phyloP scores from a whole-genome alignment of 2,888 invertebrate genomes.

The Scrobipalpa atriplicella region DNA sequence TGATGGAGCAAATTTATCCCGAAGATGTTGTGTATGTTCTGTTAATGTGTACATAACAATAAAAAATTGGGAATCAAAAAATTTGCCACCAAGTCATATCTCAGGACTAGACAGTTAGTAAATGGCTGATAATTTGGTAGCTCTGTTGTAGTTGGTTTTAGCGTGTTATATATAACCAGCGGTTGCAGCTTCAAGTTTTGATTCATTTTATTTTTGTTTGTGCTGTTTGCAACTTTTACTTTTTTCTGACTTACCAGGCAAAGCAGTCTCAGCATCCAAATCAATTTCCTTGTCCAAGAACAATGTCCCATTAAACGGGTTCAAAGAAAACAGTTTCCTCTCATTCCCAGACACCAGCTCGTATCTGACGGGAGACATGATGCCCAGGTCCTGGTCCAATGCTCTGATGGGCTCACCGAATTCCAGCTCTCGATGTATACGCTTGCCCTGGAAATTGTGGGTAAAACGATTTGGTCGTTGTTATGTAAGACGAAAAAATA shows the following conservation, averaged over 20 bases:
- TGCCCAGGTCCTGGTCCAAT: constrained; percentile 89
- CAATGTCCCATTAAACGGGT: constrained; percentile 88
- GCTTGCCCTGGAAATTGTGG: constrained; percentile 82
- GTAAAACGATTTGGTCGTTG: neutral
- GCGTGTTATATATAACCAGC: too few relatives aligned
- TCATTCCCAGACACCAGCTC: constrained; percentile 93
- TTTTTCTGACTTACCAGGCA: constrained; percentile 79
- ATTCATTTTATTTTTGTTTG: too few relatives aligned
- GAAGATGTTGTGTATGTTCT: neutral
- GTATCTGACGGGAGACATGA: constrained; percentile 89
- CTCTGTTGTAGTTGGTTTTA: too few relatives aligned
- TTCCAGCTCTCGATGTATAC: constrained; percentile 86
- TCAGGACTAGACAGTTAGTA: too few relatives aligned
- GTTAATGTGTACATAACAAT: too few relatives aligned
- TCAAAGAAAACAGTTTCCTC: constrained; percentile 88
- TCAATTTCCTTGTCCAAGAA: constrained; percentile 92
- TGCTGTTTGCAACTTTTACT: neutral
- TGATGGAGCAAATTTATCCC: neutral
- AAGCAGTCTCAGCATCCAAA: constrained; percentile 86
- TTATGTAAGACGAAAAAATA: neutral
- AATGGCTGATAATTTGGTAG: too few relatives aligned
- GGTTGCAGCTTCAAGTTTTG: too few relatives aligned
- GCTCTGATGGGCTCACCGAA: constrained; percentile 90
- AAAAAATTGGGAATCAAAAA: too few relatives aligned
- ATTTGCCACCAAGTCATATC: too few relatives aligned